Conservation (phyloP, 2,888 invertebrate species). For the Cheilosia variabilis region DNA sequence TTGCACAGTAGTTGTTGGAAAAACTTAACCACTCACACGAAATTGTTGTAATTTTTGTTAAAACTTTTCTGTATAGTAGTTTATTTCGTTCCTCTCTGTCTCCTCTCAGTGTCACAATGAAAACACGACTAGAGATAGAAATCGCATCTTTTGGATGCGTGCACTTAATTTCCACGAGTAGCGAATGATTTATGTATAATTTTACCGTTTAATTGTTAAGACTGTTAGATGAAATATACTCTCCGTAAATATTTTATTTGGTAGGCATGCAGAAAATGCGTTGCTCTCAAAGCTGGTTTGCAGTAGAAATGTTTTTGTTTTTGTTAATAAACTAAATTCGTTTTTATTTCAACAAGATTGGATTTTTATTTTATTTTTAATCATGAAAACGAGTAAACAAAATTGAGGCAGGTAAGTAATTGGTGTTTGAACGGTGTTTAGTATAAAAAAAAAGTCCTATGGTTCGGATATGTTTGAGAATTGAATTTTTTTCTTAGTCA, state of each 20-base stretch:
- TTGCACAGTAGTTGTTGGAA: constrained; percentile 66
- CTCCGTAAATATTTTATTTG: neutral
- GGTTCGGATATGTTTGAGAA: neutral
- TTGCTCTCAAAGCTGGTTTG: neutral
- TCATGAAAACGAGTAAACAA: neutral
- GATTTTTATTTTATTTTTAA: constrained; percentile 15
- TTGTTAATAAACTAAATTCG: constrained; percentile 41
- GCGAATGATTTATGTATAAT: constrained; percentile 8
- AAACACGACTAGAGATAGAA: neutral
- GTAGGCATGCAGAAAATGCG: constrained; percentile 42
- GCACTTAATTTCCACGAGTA: constrained; percentile 29
- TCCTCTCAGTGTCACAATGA: neutral
- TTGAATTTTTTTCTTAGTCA: too few relatives aligned
- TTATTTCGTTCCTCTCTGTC: constrained; percentile 10
- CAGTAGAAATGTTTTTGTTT: neutral
- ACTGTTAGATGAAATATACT: constrained; percentile 10
- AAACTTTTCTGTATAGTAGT: neutral
- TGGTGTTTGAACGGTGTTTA: neutral
- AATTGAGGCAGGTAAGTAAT: constrained; percentile 10
- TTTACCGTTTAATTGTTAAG: constrained; percentile 27
- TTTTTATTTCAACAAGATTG: constrained; percentile 35
- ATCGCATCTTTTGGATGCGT: neutral
- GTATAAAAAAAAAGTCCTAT: neutral
- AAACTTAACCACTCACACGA: constrained; percentile 8
- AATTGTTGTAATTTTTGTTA: constrained; percentile 15